Conservation (phyloP, 1,140 invertebrate species). For the Chironomus tepperi region DNA sequence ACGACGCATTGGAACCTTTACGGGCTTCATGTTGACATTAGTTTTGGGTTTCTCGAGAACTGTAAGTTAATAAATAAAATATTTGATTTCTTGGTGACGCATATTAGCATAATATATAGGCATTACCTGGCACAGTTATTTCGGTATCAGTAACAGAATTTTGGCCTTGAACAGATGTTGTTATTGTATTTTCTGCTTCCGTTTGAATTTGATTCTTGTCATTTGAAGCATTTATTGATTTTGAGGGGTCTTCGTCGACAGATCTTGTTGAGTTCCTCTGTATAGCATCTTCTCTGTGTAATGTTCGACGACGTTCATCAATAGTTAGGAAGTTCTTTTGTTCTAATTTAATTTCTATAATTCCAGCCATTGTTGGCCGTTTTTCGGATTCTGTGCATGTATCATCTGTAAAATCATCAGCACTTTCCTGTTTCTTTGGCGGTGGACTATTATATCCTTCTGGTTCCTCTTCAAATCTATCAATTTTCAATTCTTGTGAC, state of each 20-base stretch:
- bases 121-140: background rate
- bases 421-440: background rate
- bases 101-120: background rate
- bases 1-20: slow-evolving; percentile 26
- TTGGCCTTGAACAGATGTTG: background rate
- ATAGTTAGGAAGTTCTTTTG: background rate
- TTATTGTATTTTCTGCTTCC: background rate
- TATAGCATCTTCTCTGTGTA: slow-evolving; percentile 37
- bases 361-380: background rate
- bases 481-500: background rate
- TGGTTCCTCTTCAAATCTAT: background rate
- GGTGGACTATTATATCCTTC: background rate
- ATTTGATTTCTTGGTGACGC: too few relatives aligned
- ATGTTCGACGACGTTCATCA: slow-evolving; percentile 31
- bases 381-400: slow-evolving; percentile 21
- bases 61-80: background rate
- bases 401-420: slow-evolving; percentile 30
- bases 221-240: background rate
- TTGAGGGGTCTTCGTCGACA: slow-evolving; percentile 30
- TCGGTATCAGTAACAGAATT: background rate
- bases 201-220: slow-evolving; percentile 6
- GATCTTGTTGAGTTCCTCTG: slow-evolving; percentile 34
- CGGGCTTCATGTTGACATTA: background rate
- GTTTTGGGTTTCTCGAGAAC: background rate
- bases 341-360: slow-evolving; percentile 11